Base-by-base conservation (phyloP, 2,113 vertebrate genomes). In the Polypterus senegalus region DNA sequence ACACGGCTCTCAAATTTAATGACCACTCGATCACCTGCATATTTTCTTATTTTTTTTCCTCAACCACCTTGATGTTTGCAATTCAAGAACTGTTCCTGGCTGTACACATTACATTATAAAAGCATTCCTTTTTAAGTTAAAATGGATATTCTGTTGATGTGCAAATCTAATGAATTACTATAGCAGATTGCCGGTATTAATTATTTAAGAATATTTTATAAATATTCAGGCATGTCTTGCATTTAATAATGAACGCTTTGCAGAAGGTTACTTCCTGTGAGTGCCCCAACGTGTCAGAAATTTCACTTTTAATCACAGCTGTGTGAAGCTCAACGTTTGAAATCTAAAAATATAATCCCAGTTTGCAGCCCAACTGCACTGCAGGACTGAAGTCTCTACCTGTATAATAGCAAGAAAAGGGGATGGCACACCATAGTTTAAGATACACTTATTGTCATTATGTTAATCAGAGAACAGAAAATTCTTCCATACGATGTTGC, bases 161-260 rank as follows among this genome's bases (percentile, higher is more conserved):
- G 86, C 84, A 86, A 86, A 88, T 88, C 81, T 88, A 83, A 86
- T 84, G 84, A 88, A 88, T 86, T 88, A 88, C 91, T 85, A 88
- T 89, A 93, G 91, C 95, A 97, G 95, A 98, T 98, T 97, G 95
- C 93, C 86, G 92, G 86, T 88, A 97, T 98, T 93, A 98, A 98
- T 97, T 94, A 98, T 97, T 97, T 94, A 98, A 92, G 89, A 83
- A 85, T 91, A 97, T 97, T 97, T 85, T 95, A 98, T 98, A 98
- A 98, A 98, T 98, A 98, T 98, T 97, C 93, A 98, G 93, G 91
- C 95, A 91, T 92, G 95, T 88, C 84, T 86, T 86, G 86, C 86
- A 87, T 88, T 84, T 87, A 82, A 86, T 88, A 87, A 86, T 84
- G 82, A 85, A 83, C 80, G 81, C 84, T 88, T 84, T 86, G 81